Percentiles rank a stretch among this genome's conserved stretches.
phyloP scores from a whole-genome alignment of 2,797 vertebrate species.

The Rhinogobio ventralis region DNA sequence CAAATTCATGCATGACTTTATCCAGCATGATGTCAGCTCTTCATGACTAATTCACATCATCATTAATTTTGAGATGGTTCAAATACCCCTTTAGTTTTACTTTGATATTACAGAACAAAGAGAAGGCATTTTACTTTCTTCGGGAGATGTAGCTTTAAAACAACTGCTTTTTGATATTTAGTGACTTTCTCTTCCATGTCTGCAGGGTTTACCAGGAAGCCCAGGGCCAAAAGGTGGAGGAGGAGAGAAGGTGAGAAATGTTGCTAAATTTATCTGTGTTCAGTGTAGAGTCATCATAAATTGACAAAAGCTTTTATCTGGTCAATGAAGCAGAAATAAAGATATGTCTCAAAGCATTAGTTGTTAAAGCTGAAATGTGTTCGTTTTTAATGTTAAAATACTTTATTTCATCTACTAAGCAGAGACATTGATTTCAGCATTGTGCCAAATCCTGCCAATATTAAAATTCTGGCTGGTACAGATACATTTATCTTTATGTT shows the following conservation, averaged over 20 bases:
- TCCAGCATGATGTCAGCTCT: slow-evolving; percentile 23
- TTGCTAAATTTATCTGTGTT: neutral
- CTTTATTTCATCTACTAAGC: neutral
- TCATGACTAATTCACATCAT: slow-evolving; percentile 38
- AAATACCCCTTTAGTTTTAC: neutral
- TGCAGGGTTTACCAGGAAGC: slow-evolving; percentile 89
- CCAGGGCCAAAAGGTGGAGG: slow-evolving; percentile 87
- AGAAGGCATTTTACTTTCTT: neutral
- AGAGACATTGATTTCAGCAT: neutral
- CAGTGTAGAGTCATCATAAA: slow-evolving; percentile 3
- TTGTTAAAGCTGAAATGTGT: neutral
- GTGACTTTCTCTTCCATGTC: slow-evolving; percentile 46
- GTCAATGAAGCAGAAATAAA: neutral
- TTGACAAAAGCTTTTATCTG: neutral
- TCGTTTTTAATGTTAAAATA: neutral
- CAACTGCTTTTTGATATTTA: slow-evolving; percentile 28
- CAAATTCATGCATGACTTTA: neutral
- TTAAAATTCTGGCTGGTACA: neutral
- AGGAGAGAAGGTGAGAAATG: slow-evolving; percentile 86
- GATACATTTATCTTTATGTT: neutral
- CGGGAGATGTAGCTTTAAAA: neutral
- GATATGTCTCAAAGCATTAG: neutral
- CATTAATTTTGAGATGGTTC: slow-evolving; percentile 18
- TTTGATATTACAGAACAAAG: slow-evolving; percentile 36
- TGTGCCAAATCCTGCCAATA: neutral